Evolutionary conservation across 2,797 vertebrate species (phyloP), one percentile per base, ranked within the genome.

Genomic region (Syngnathus rostellatus): DNA sequence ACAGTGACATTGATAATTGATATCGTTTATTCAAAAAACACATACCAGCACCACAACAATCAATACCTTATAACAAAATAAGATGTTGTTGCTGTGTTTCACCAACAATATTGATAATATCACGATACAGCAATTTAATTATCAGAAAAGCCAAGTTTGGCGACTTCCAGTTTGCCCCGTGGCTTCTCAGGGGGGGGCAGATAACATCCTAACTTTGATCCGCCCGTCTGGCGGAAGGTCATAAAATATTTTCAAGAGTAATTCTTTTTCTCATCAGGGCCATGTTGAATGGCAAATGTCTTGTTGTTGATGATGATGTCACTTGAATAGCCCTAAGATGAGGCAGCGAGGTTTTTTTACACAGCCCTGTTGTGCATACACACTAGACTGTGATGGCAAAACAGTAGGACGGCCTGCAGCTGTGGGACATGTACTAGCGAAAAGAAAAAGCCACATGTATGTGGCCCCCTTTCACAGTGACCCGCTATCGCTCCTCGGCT

Each of bases 181-280:
- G 31, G 73, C 69, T 82, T 76, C 83, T 74, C 67, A 76, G 85
- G 83, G 82, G 82, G 78, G 63, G 65, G 4, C 83, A 85, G 89
- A 90, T 89, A 88, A 85, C 81, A 84, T 86, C 81, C 76, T 66
- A 68, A 43, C 84, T 89, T 89, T 90, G 84, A 89, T 89, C 87
- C 83, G 76, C 88, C 86, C 85, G 43, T 81, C 79, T 60, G 39
- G 6, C 43, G 64, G 12, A 39, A 23, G 48, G 2, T 21, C n/a
- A 12, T 40, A 40, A 53, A 12, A 50, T 38, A 14, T 23, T 11
- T 16, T 23, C n/a, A 43, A 23, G 19, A 60, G 38, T 60, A 37
- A 40, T 39, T 12, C 58, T n/a, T 40, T 8, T 9, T 39, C 7
- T 59, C 11, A 25, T 8, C 19, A 40, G 37, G 31, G 19, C 17